Evolutionary conservation across 2,888 invertebrate species (phyloP).

Genomic region (Antheraea yamamai): DNA sequence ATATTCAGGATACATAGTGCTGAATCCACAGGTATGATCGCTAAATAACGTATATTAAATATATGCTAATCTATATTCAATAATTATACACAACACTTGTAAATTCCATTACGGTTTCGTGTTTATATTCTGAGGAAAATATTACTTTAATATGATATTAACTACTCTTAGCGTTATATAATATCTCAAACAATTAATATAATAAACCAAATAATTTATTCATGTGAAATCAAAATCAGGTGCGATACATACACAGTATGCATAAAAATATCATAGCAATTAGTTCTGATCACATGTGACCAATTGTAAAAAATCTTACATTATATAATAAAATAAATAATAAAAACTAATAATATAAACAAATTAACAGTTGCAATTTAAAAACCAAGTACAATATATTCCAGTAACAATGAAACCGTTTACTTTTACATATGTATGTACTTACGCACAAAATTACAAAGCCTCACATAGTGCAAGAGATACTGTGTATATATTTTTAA

Average conservation of each 20-base stretch:
- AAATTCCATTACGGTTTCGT: background rate
- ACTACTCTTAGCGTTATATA: background rate
- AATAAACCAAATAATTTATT: background rate
- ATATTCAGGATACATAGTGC: constrained; percentile 12
- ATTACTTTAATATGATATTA: background rate
- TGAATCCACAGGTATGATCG: constrained; percentile 4
- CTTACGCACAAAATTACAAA: no score
- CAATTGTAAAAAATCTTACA: background rate
- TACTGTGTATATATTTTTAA: no score
- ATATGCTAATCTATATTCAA: constrained; percentile 1
- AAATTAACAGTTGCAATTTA: background rate
- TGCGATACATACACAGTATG: background rate
- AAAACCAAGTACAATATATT: background rate
- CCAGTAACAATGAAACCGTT: background rate
- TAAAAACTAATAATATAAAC: background rate
- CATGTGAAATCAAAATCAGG: background rate
- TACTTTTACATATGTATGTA: background rate
- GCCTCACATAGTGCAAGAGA: background rate
- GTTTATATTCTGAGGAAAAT: background rate
- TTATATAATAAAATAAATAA: background rate
- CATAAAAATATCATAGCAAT: background rate
- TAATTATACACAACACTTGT: constrained; percentile 6
- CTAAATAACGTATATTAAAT: background rate
- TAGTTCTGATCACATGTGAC: background rate
- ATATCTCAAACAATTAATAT: background rate